phyloP scores from a whole-genome alignment of 2,113 vertebrate species.

The Nesogale talazaci region DNA sequence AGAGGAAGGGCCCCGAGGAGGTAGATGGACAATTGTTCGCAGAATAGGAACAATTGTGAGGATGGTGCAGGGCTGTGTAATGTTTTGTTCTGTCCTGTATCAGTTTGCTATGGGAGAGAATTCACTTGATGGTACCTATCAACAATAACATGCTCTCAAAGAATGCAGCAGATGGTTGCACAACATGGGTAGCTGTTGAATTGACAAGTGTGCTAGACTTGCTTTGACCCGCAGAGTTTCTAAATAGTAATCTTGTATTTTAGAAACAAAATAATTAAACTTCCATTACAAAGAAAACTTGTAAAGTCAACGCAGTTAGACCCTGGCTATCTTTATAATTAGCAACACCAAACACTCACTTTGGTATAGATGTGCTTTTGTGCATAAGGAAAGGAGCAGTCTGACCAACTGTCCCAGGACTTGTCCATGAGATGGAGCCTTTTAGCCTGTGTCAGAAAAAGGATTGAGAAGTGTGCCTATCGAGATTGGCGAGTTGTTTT shows the following conservation, averaged over 20 bases:
- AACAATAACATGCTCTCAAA: not conserved
- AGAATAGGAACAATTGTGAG: no score
- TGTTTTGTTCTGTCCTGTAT: no score
- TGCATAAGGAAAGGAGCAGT: not conserved
- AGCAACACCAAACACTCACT: not conserved
- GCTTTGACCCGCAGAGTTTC: not conserved
- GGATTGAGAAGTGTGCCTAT: not conserved
- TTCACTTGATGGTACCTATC: no score
- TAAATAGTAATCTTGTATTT: not conserved
- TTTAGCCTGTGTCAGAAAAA: not conserved
- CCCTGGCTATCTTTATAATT: not conserved
- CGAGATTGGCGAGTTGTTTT: conserved; percentile 7
- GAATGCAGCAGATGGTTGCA: not conserved
- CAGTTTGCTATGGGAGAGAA: no score
- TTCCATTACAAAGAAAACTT: not conserved
- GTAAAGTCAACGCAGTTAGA: not conserved
- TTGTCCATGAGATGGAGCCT: not conserved
- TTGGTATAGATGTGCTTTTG: not conserved
- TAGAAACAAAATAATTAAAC: not conserved
- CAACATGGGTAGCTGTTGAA: not conserved
- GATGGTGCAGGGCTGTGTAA: no score
- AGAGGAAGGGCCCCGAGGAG: no score
- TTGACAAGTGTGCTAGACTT: not conserved
- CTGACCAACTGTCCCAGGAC: not conserved
- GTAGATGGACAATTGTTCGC: no score